Base-by-base conservation (phyloP, 1,140 invertebrate species). In the Apis cerana region DNA sequence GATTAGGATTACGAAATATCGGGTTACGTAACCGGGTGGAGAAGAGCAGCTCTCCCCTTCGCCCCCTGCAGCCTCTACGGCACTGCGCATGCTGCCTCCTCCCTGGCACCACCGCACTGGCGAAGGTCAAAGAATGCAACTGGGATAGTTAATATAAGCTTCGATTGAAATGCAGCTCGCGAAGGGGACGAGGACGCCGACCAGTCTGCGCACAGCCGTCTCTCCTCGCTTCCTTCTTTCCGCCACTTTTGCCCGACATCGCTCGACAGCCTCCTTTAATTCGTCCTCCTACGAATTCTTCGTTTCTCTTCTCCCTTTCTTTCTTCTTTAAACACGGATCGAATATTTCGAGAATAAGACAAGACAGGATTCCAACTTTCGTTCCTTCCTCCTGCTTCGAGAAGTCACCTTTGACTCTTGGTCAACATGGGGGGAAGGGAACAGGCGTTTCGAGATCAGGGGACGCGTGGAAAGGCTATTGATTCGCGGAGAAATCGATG, bases 151-250 rank as follows among this genome's bases (percentile, higher is more conserved):
- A 82, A 86, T 87, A 83, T 85, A 84, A 88, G 84, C 76, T 83
- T 71, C 82, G 81, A 89, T 90, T 86, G 83, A 90, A 87, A 90
- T 88, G 88, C 89, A 83, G 76, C 80, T 81, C 83, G 85, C 85
- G 85, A 83, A 76, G 68, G 64, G 76, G 82, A 85, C 85, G 83
- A 88, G 88, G 90, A 91, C 89, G 90, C 88, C 91, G 87, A 91
- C 90, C 90, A 91, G 91, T 91, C 91, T 92, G 89, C 89, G 82
- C 75, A 83, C 71, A 61, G 62, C 69, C 75, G 21, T 52, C 79
- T 81, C 83, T 54, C 85, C 43, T 67, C 80, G 69, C 62, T 84
- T 76, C 67, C 70, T 78, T 74, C 80, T 75, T 43, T 43, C 33
- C 33, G 4, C 33, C 33, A 43, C 33, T 43, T 43, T 43, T 43